Percentiles rank a stretch among this genome's conserved stretches.
phyloP scores from a whole-genome alignment of 2,113 vertebrate species.

The Chaetodon trifascialis region DNA sequence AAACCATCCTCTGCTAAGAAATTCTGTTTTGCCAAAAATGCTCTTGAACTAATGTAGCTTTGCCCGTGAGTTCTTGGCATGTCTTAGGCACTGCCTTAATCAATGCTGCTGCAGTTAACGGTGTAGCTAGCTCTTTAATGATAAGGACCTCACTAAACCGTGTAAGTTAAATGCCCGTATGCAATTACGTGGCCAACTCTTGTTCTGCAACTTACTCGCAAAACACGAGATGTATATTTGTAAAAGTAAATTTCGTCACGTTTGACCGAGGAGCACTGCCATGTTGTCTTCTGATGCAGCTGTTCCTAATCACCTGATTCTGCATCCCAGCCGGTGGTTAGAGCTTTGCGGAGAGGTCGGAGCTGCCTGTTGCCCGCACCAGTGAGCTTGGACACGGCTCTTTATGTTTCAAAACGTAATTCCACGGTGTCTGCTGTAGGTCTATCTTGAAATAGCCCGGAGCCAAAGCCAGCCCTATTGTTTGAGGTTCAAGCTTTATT shows the following conservation, averaged over 20 bases:
- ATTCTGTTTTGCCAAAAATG: too few species aligned
- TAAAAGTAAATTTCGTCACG: neutral
- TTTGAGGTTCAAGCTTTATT: conserved; percentile 25
- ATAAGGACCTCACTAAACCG: neutral
- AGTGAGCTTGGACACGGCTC: conserved; percentile 18
- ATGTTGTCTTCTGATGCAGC: neutral
- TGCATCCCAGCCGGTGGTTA: neutral
- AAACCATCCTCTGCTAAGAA: conserved; percentile 82
- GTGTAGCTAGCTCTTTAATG: too few species aligned
- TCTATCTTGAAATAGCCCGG: conserved; percentile 1
- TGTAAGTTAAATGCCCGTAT: neutral
- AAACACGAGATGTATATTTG: neutral
- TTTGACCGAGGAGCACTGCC: neutral
- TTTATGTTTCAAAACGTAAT: conserved; percentile 22
- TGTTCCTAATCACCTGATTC: neutral
- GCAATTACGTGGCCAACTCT: neutral
- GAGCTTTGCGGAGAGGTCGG: neutral
- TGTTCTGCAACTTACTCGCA: neutral
- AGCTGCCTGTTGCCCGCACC: neutral
- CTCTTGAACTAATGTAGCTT: too few species aligned
- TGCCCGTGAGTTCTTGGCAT: too few species aligned
- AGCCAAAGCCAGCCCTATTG: neutral
- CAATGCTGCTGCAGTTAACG: too few species aligned
- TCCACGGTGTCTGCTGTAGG: conserved; percentile 26
- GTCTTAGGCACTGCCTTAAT: too few species aligned